These are phyloP conservation scores for Hemithea aestivaria DNA, from an alignment of 2,888 invertebrate species.

Conservation along the genomic window DNA sequence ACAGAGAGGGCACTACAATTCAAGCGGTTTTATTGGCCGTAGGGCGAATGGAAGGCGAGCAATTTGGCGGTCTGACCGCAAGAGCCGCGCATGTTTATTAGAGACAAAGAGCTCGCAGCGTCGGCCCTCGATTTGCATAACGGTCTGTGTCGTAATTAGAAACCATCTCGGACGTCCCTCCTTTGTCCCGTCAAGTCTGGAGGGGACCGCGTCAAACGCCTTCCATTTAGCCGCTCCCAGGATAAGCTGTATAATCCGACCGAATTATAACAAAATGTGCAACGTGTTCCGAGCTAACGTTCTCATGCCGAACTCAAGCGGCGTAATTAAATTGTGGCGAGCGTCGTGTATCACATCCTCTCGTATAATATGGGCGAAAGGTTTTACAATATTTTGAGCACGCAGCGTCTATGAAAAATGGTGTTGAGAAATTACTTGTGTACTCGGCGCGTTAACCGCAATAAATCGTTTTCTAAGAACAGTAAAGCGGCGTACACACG, in stretches of 20 bases:
- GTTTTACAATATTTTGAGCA: slow-evolving; percentile 17
- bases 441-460: slow-evolving; percentile 31
- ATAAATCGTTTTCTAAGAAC: slow-evolving; percentile 48
- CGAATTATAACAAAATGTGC: slow-evolving; percentile 50
- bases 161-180: slow-evolving; percentile 73
- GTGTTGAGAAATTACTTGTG: slow-evolving; percentile 45
- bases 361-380: neutral
- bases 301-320: neutral
- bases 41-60: slow-evolving; percentile 55
- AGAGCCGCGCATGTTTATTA: slow-evolving; percentile 76
- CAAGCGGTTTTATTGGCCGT: slow-evolving; percentile 60
- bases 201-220: slow-evolving; percentile 61
- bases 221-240: slow-evolving; percentile 60
- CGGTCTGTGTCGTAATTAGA: slow-evolving; percentile 77
- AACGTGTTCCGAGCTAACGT: slow-evolving; percentile 30
- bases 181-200: slow-evolving; percentile 68
- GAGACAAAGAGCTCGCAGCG: slow-evolving; percentile 65
- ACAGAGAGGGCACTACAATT: slow-evolving; percentile 52
- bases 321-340: slow-evolving; percentile 10
- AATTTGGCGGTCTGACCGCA: slow-evolving; percentile 73
- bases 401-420: slow-evolving; percentile 38
- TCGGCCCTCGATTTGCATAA: slow-evolving; percentile 73
- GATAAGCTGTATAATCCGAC: slow-evolving; percentile 55
- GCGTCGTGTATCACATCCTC: neutral
- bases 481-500: slow-evolving; percentile 30